Conservation (phyloP, 2,113 vertebrate species). For the Diadophis punctatus region DNA sequence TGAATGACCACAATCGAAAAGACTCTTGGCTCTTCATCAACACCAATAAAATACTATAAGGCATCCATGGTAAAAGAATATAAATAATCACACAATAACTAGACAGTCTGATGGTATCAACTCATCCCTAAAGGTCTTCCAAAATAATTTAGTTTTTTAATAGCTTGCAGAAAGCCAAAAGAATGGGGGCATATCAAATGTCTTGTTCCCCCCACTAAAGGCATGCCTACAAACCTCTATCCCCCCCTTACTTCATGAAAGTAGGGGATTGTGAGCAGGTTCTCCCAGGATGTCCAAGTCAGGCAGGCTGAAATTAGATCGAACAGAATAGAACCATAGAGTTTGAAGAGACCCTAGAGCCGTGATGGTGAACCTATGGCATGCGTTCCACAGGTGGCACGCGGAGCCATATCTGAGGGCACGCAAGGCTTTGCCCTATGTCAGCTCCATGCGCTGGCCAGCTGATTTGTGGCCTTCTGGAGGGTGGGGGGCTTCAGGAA, state of each 20-base stretch:
- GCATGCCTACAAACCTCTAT: neutral
- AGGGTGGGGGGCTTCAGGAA: no score
- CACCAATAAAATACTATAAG: neutral
- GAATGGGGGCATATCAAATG: neutral
- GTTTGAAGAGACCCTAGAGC: neutral
- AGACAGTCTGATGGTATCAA: neutral
- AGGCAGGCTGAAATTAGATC: neutral
- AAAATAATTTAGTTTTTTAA: neutral
- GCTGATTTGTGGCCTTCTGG: no score
- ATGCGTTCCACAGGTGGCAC: no score
- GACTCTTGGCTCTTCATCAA: neutral
- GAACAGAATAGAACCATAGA: neutral
- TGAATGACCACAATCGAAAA: neutral
- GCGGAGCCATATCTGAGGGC: no score
- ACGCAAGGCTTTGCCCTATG: no score
- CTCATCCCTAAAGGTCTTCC: neutral
- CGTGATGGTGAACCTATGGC: no score
- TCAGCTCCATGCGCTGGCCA: no score
- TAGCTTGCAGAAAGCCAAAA: neutral
- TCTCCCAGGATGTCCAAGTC: neutral
- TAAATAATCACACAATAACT: neutral
- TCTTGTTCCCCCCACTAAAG: neutral
- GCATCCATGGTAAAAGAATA: neutral
- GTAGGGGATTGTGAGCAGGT: neutral
- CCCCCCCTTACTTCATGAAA: neutral